phyloP scores from a whole-genome alignment of 2,113 vertebrate species.

The Sminthopsis crassicaudata region DNA sequence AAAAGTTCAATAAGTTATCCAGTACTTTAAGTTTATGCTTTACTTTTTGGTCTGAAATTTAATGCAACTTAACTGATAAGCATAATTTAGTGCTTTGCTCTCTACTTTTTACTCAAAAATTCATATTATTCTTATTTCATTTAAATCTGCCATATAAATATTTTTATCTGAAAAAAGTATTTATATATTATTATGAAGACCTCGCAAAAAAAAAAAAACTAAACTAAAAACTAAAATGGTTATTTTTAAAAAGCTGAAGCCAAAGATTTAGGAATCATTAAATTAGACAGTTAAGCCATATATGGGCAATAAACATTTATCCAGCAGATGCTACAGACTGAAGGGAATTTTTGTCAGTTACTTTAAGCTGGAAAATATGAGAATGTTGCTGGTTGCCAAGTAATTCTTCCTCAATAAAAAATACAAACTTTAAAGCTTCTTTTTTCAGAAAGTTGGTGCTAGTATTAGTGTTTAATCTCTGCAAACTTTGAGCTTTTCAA shows the following conservation, averaged over 20 bases:
- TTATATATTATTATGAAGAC: neutral
- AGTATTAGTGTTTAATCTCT: neutral
- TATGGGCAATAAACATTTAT: constrained; percentile 79
- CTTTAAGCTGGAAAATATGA: constrained; percentile 84
- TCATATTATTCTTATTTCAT: neutral
- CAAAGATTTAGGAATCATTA: constrained; percentile 52
- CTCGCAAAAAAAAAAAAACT: neutral
- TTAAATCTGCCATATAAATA: neutral
- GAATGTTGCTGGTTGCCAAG: constrained; percentile 75
- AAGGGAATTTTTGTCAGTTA: constrained; percentile 80
- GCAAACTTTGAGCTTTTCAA: constrained; percentile 9
- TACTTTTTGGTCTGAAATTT: neutral
- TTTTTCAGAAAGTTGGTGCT: constrained; percentile 58
- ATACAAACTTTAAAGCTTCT: constrained; percentile 59
- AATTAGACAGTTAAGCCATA: constrained; percentile 79
- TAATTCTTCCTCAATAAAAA: constrained; percentile 77
- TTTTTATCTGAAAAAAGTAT: constrained; percentile 18
- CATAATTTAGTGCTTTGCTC: constrained; percentile 2
- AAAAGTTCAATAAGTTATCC: neutral
- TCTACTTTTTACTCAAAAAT: constrained; percentile 28
- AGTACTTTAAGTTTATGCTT: constrained; percentile 11
- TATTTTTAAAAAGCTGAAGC: neutral
- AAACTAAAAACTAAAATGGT: no score
- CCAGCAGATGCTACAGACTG: constrained; percentile 76
- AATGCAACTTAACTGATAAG: constrained; percentile 19